Evolutionary conservation across 2,797 vertebrate genomes (phyloP).

Genomic region (Schizopygopsis malacanthus): DNA sequence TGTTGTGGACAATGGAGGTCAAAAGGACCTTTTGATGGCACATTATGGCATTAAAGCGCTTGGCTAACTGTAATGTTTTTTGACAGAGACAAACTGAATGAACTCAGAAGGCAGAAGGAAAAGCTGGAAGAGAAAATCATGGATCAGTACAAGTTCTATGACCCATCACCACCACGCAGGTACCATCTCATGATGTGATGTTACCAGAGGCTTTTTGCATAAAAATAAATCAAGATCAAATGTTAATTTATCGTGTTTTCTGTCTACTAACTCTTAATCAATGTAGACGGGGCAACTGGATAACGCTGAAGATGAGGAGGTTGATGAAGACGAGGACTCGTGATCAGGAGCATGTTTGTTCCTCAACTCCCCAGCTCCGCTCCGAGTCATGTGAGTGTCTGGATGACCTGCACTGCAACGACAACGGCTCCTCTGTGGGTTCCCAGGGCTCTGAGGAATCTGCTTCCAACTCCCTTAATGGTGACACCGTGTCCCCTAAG

Average conservation of each 20-base stretch:
- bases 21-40: neutral
- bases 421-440: conserved; percentile 93
- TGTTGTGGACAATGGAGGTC: neutral
- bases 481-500: conserved; percentile 82
- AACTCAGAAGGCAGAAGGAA: conserved; percentile 96
- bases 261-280: neutral
- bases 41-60: neutral
- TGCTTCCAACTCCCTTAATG: conserved; percentile 94
- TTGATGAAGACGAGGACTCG: conserved; percentile 95
- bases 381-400: conserved; percentile 92
- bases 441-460: conserved; percentile 69
- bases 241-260: neutral
- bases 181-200: conserved; percentile 63
- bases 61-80: neutral
- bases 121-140: conserved; percentile 99
- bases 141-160: conserved; percentile 99
- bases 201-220: neutral
- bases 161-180: conserved; percentile 97
- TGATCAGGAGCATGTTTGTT: conserved; percentile 85
- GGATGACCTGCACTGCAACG: conserved; percentile 79
- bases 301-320: conserved; percentile 97
- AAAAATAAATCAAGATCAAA: neutral
- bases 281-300: conserved; percentile 95
- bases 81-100: conserved; percentile 93
- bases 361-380: conserved; percentile 86